Evolutionary conservation across 2,797 vertebrate species (phyloP).

Genomic region (Prunella strophiata): DNA sequence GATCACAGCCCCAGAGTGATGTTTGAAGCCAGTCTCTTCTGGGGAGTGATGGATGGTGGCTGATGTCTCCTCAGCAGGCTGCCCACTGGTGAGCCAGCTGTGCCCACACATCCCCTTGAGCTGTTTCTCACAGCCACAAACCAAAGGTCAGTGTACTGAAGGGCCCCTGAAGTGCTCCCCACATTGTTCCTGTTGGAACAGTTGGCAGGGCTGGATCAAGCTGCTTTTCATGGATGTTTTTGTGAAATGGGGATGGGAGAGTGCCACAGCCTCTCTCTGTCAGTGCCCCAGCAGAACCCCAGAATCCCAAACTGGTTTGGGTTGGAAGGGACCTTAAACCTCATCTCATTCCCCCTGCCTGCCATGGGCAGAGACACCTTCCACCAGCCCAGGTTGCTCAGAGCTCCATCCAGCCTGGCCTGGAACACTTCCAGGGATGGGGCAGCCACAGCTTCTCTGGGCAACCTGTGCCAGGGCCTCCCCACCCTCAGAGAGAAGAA

Average conservation of each 20-base stretch:
- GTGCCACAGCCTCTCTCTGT: background rate
- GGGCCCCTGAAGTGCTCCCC: background rate
- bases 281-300: background rate
- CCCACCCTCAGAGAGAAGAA: accelerated
- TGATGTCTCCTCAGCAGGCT: background rate
- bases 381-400: accelerated
- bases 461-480: background rate
- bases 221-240: background rate
- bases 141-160: background rate
- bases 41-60: background rate
- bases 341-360: background rate
- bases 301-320: background rate
- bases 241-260: background rate
- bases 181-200: background rate
- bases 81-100: background rate
- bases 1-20: background rate
- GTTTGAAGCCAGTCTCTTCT: background rate
- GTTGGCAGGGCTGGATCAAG: background rate
- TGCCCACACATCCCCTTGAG: background rate
- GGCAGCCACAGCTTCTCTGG: background rate
- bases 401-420: background rate
- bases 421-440: background rate
- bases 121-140: background rate
- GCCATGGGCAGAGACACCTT: background rate
- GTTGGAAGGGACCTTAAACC: background rate